Evolutionary conservation across 2,797 vertebrate species (phyloP), one percentile per base, ranked within the genome.

Genomic region (Semaprochilodus insignis): DNA sequence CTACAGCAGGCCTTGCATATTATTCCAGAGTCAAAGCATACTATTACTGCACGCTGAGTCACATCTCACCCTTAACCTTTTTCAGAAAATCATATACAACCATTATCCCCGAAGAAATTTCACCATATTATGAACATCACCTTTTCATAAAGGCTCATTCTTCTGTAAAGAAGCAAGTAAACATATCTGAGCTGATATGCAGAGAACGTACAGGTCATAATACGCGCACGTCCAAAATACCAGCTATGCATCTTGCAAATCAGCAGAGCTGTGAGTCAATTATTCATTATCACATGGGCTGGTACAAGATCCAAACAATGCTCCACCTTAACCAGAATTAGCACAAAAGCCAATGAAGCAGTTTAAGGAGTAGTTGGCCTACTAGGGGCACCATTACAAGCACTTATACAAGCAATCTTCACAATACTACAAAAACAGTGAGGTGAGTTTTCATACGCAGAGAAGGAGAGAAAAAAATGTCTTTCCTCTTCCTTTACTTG

Each of bases 31-130:
- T 80, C 65, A 23, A 23, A 23, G 40, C 40, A 40, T 1, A 3
- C n/a, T 16, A 54, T 75, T 54, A 13, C 36, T 70, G 40, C 16
- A 40, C 65, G 62, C 63, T 72, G 86, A 84, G 51, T 82, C 73
- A 78, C 55, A 40, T 31, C n/a, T 74, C 57, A 82, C 82, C 86
- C 82, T 81, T 55, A 54, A 34, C 69, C 74, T 69, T n/a, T 17
- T 57, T 13, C 11, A 80, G 77, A 74, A 13, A 57, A 23, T 40
- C 48, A 77, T 25, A 69, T 25, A 48, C 54, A 25, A 81, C 36
- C 1, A 60, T 54, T 63, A 25, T 15, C 40, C 1, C 17, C 71
- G 66, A n/a, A 36, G 65, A 51, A 51, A 34, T 77, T 44, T 6
- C 40, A 44, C 0, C 40, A 44, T 44, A 44, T 44, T 44, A 69